Evolutionary conservation across 2,797 vertebrate genomes (phyloP).

Genomic region (Aulostomus chinensis): DNA sequence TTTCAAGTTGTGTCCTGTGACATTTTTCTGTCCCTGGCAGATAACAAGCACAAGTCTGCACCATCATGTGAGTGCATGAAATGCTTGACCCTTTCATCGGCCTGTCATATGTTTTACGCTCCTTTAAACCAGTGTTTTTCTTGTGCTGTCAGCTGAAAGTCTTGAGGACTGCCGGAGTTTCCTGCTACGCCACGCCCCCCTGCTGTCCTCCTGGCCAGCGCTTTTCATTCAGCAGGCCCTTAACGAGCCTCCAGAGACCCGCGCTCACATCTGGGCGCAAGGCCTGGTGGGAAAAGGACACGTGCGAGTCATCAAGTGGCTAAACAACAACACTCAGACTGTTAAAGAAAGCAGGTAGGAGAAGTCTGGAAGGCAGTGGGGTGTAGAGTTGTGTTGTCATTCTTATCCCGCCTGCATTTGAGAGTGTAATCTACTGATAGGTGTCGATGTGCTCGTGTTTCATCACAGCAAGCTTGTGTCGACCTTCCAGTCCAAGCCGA

Average conservation of each 20-base stretch:
- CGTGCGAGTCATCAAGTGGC: slow-evolving; percentile 58
- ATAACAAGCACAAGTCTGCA: too few relatives aligned
- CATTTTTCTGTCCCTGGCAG: too few relatives aligned
- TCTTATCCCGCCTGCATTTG: too few relatives aligned
- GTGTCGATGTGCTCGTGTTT: too few relatives aligned
- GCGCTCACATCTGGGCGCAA: slow-evolving; percentile 77
- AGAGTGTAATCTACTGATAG: too few relatives aligned
- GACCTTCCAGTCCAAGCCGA: slow-evolving; percentile 70
- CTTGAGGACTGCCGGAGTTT: slow-evolving; percentile 73
- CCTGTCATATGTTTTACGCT: too few relatives aligned
- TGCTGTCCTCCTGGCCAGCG: slow-evolving; percentile 80
- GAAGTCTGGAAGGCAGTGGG: too few relatives aligned
- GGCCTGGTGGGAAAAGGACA: slow-evolving; percentile 50
- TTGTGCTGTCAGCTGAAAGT: slow-evolving; percentile 22
- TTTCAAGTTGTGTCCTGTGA: too few relatives aligned
- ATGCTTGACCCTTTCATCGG: too few relatives aligned
- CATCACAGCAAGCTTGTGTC: slow-evolving; percentile 67
- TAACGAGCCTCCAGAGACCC: slow-evolving; percentile 71
- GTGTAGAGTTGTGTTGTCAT: too few relatives aligned
- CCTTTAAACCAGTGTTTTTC: too few relatives aligned
- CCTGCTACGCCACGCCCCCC: slow-evolving; percentile 72
- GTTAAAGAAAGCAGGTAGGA: slow-evolving; percentile 63
- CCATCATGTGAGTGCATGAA: too few relatives aligned
- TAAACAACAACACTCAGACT: slow-evolving; percentile 55
- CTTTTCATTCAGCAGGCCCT: slow-evolving; percentile 86